Base-by-base conservation (phyloP, 2,888 invertebrate species). In the Apoderus coryli region DNA sequence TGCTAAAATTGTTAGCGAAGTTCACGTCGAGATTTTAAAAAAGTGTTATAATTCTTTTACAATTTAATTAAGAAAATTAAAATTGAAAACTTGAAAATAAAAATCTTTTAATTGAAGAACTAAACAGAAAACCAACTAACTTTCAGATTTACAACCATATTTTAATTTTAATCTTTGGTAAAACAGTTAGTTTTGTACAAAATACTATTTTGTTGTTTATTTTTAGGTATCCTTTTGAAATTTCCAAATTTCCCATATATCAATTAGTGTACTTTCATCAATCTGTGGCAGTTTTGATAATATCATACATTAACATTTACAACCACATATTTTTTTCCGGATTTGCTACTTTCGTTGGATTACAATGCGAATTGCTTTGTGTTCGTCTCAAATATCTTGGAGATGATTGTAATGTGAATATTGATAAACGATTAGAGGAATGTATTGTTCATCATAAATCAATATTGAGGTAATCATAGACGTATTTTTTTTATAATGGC, bases 141-240 rank as follows among this genome's bases (percentile, higher is more conserved):
- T n/a, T n/a, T n/a, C n/a, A n/a, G n/a, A n/a, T n/a, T n/a, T n/a
- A n/a, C n/a, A n/a, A n/a, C n/a, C n/a, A n/a, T n/a, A n/a, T n/a
- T n/a, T n/a, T n/a, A n/a, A n/a, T n/a, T n/a, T n/a, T n/a, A n/a
- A n/a, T n/a, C n/a, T n/a, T n/a, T n/a, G n/a, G n/a, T n/a, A n/a
- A n/a, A n/a, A n/a, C n/a, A n/a, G n/a, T n/a, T n/a, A n/a, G n/a
- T n/a, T n/a, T n/a, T n/a, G n/a, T n/a, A n/a, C n/a, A n/a, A n/a
- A n/a, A n/a, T n/a, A n/a, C n/a, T n/a, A n/a, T n/a, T n/a, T n/a
- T n/a, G n/a, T n/a, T n/a, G n/a, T n/a, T n/a, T n/a, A n/a, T n/a
- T n/a, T n/a, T n/a, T n/a, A n/a, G n/a, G n/a, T 44, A 38, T 32
- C 44, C 44, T 4, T 36, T 39, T 10, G 25, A 42, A 10, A 22